Evolutionary conservation across 2,113 vertebrate species (phyloP).

Genomic region (Apeltes quadracus): DNA sequence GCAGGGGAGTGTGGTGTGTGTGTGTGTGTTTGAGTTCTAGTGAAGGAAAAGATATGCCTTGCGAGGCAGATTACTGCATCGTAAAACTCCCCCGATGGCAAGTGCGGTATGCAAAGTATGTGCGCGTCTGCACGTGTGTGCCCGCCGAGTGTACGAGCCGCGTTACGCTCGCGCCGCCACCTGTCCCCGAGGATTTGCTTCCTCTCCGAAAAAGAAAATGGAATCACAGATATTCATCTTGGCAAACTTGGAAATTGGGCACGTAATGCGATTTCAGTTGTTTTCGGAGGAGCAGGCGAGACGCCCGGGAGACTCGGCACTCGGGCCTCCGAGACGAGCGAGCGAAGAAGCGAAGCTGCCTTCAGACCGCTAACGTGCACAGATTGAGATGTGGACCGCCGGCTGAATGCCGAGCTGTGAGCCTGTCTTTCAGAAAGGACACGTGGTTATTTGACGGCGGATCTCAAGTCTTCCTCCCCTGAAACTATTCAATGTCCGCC

Average conservation of each 20-base stretch:
- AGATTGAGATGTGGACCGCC: conserved; percentile 68
- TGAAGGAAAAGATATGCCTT: conserved; percentile 56
- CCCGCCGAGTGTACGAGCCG: conserved; percentile 42
- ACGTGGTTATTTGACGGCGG: conserved; percentile 18
- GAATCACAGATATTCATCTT: conserved; percentile 69
- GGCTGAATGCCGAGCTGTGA: conserved; percentile 53
- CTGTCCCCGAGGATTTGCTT: conserved; percentile 61
- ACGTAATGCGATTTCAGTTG: conserved; percentile 68
- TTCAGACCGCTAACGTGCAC: conserved; percentile 62
- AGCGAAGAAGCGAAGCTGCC: conserved; percentile 67
- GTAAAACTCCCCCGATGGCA: conserved; percentile 67
- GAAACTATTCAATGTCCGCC: conserved; percentile 29
- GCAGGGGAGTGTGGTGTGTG: conserved; percentile 5
- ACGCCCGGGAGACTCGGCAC: conserved; percentile 65
- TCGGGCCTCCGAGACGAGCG: conserved; percentile 66
- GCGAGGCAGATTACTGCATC: conserved; percentile 75
- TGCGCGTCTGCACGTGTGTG: neutral
- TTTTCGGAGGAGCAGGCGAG: conserved; percentile 65
- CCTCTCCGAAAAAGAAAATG: conserved; percentile 53
- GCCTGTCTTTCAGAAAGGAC: conserved; percentile 41
- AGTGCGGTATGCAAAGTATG: conserved; percentile 29
- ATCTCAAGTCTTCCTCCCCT: conserved; percentile 14
- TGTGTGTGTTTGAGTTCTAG: conserved; percentile 37
- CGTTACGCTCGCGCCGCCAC: conserved; percentile 53
- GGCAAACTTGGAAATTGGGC: conserved; percentile 63